Conservation (phyloP, 2,888 invertebrate genomes). For the Rapana venosa region DNA sequence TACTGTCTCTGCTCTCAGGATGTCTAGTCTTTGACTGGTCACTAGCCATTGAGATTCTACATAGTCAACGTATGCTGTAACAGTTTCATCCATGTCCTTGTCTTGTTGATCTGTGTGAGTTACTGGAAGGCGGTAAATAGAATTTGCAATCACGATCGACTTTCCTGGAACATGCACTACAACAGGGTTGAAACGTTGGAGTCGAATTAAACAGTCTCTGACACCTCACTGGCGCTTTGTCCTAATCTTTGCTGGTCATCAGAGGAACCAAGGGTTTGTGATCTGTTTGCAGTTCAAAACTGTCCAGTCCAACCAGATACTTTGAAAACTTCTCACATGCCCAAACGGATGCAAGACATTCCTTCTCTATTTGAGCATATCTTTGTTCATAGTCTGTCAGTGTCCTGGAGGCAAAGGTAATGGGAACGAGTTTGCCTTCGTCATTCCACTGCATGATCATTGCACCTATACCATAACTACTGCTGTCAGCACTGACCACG, state of each 20-base stretch:
- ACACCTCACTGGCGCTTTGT: conserved; percentile 17
- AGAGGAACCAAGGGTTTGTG: conserved; percentile 37
- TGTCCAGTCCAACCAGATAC: conserved; percentile 32
- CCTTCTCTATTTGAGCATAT: conserved; percentile 26
- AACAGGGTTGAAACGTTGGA: conserved; percentile 11
- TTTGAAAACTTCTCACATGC: conserved; percentile 4
- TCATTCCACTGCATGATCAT: not conserved
- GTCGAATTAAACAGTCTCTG: conserved; percentile 29
- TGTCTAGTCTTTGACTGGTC: not conserved
- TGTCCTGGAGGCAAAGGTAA: conserved; percentile 18
- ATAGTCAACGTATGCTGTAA: not conserved
- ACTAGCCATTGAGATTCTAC: not conserved
- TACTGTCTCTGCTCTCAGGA: not conserved
- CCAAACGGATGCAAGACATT: not conserved
- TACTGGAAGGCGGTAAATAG: not conserved
- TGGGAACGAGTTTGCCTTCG: not conserved
- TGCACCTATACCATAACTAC: conserved; percentile 23
- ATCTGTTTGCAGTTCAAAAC: conserved; percentile 30
- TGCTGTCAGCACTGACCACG: conserved; percentile 9
- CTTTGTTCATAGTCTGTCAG: not conserved
- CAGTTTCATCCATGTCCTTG: not conserved
- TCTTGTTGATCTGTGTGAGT: conserved; percentile 3
- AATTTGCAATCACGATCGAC: not conserved
- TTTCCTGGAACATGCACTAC: conserved; percentile 16
- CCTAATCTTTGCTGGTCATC: not conserved